These are phyloP conservation scores for Tromatobia lineatoria DNA, from an alignment of 2,888 invertebrate species.

Conservation along the genomic window DNA sequence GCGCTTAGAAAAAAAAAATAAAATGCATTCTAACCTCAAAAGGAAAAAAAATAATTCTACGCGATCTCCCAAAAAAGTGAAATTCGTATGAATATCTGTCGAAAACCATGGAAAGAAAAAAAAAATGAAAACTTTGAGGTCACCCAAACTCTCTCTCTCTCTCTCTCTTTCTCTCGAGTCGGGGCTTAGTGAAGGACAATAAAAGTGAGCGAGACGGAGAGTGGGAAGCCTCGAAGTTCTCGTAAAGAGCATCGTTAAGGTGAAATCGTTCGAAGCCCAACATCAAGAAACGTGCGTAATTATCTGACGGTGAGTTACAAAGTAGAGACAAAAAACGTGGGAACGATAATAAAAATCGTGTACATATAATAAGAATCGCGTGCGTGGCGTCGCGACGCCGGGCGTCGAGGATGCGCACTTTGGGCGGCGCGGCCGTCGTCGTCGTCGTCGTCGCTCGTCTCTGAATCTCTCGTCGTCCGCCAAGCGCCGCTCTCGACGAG, in stretches of 20 bases:
- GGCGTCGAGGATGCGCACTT: slow-evolving; percentile 47
- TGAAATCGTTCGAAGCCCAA: neutral
- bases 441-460: slow-evolving; percentile 9
- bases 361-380: slow-evolving; percentile 38
- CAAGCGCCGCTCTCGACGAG: neutral
- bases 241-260: neutral
- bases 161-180: neutral
- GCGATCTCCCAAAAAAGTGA: too few relatives aligned
- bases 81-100: too few relatives aligned
- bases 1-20: too few relatives aligned
- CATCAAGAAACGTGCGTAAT: neutral
- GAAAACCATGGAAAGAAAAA: too few relatives aligned
- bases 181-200: neutral
- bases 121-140: too few relatives aligned
- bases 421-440: slow-evolving; percentile 34
- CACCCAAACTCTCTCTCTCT: neutral
- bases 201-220: slow-evolving; percentile 17
- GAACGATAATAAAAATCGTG: neutral
- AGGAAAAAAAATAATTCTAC: too few relatives aligned
- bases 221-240: neutral
- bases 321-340: neutral
- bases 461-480: slow-evolving; percentile 10
- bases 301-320: neutral
- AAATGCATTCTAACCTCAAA: too few relatives aligned
- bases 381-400: slow-evolving; percentile 59